Conservation (phyloP, 2,113 vertebrate genomes). For the Phrynosoma platyrhinos region DNA sequence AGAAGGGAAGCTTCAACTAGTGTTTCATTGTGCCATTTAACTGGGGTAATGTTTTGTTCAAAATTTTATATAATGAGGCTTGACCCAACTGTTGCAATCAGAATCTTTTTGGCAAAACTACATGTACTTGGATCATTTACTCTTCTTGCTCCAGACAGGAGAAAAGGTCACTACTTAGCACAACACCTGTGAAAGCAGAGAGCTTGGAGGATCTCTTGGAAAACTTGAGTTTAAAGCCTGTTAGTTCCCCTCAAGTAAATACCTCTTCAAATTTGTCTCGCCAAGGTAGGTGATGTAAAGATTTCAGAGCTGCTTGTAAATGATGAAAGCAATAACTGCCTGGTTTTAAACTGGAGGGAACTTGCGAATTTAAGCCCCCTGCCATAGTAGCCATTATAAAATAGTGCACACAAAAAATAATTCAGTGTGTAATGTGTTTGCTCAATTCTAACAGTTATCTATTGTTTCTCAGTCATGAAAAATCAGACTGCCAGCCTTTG, state of each 20-base stretch:
- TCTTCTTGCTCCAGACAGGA: slow-evolving; percentile 76
- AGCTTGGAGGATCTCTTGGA: slow-evolving; percentile 89
- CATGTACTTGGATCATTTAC: slow-evolving; percentile 8
- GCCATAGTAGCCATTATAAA: not conserved
- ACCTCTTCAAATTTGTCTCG: slow-evolving; percentile 83
- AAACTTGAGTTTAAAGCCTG: slow-evolving; percentile 88
- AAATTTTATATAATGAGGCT: not conserved
- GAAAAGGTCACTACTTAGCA: slow-evolving; percentile 73
- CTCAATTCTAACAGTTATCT: not conserved
- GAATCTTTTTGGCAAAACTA: not conserved
- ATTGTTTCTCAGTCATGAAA: not conserved
- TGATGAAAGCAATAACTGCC: not conserved
- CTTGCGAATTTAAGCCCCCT: not conserved
- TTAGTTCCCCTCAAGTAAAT: slow-evolving; percentile 80
- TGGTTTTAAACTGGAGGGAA: slow-evolving; percentile 11
- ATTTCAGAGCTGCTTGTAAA: not conserved
- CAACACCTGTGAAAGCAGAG: slow-evolving; percentile 80
- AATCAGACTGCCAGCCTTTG: not conserved
- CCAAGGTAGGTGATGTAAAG: slow-evolving; percentile 78
- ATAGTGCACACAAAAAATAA: not conserved
- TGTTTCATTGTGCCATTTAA: not conserved
- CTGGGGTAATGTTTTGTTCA: not conserved
- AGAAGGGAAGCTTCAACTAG: not conserved
- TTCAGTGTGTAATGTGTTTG: not conserved
- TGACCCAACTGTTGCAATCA: not conserved